Percentiles rank a stretch among this genome's conserved stretches.
phyloP scores from a whole-genome alignment of 2,113 vertebrate species.

The Anseranas semipalmata region DNA sequence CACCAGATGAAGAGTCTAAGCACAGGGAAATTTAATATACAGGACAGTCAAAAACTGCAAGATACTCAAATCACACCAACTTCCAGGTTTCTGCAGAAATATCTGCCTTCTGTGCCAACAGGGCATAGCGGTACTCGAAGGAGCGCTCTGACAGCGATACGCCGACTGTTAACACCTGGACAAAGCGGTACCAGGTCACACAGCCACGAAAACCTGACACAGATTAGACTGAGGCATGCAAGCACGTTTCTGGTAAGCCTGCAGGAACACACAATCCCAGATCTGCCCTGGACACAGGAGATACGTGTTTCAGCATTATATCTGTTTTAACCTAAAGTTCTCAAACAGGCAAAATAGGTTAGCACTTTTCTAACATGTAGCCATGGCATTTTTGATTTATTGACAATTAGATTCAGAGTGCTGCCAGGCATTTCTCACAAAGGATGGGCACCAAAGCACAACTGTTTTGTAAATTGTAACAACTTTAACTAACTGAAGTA shows the following conservation, averaged over 20 bases:
- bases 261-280: background rate
- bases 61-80: background rate
- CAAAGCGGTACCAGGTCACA: no score
- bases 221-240: background rate
- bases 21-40: background rate
- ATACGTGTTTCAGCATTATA: background rate
- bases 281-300: background rate
- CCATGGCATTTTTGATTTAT: background rate
- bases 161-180: no score
- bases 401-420: background rate
- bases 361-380: background rate
- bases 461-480: background rate
- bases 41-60: background rate
- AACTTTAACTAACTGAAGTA: background rate
- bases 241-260: background rate
- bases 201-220: background rate
- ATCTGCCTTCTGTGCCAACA: background rate
- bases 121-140: background rate
- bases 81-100: background rate
- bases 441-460: background rate
- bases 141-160: accelerated
- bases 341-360: background rate
- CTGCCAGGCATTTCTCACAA: background rate
- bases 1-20: background rate
- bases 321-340: background rate